Evolutionary conservation across 2,888 invertebrate genomes (phyloP).

Genomic region (Eupithecia pulchellata): DNA sequence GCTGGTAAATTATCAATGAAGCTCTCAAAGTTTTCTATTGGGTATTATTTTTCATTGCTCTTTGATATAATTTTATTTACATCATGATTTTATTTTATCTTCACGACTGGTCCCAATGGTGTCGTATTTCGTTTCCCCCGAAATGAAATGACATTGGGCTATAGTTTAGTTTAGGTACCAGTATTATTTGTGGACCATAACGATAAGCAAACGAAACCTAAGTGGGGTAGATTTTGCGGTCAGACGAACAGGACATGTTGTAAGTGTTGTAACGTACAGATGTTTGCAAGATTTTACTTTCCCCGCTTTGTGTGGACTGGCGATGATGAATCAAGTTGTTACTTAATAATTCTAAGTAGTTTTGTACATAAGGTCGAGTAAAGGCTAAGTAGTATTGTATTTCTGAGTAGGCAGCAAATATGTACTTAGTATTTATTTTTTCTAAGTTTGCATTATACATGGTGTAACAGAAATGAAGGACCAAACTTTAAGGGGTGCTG

Average conservation of each 20-base stretch:
- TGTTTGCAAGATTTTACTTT: constrained; percentile 30
- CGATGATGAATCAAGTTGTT: constrained; percentile 16
- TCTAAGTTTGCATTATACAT: too few species aligned
- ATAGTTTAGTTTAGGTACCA: not conserved
- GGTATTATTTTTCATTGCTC: constrained; percentile 10
- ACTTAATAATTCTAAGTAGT: constrained; percentile 17
- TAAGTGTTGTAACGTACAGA: constrained; percentile 16
- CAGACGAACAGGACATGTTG: constrained; percentile 11
- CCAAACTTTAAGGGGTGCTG: too few species aligned
- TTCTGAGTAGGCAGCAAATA: not conserved
- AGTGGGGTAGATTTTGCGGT: constrained; percentile 1
- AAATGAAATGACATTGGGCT: constrained; percentile 3
- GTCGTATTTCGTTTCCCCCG: not conserved
- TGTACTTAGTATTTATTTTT: not conserved
- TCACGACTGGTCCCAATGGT: not conserved
- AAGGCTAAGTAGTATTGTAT: not conserved
- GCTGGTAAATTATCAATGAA: constrained; percentile 13
- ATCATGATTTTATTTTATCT: not conserved
- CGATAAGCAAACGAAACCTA: not conserved
- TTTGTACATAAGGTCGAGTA: not conserved
- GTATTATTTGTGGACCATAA: not conserved
- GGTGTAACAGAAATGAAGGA: too few species aligned
- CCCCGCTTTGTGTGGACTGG: constrained; percentile 16
- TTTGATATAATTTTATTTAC: not conserved
- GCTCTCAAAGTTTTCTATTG: not conserved